Evolutionary conservation across 2,888 invertebrate species (phyloP).

Genomic region (Drosophila neoperkinsi): DNA sequence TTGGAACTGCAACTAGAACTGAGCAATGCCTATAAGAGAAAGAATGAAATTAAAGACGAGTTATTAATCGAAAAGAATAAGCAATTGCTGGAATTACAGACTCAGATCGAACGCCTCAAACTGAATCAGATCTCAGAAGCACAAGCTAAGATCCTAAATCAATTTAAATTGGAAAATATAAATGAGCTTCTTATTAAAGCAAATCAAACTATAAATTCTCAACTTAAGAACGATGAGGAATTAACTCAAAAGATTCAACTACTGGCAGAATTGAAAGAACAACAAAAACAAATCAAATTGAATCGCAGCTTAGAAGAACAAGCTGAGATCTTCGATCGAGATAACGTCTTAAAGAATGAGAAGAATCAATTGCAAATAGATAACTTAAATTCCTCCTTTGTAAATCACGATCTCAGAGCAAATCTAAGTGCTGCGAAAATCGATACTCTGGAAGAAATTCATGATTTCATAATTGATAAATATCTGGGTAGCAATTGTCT

Average conservation of each 20-base stretch:
- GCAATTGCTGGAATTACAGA: background rate
- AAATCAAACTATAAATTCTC: too few relatives aligned
- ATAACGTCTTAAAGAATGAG: background rate
- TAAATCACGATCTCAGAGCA: background rate
- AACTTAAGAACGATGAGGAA: too few relatives aligned
- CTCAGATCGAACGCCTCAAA: background rate
- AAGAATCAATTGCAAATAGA: background rate
- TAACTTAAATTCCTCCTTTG: background rate
- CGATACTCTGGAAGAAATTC: background rate
- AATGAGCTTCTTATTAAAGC: too few relatives aligned
- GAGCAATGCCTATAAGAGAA: background rate
- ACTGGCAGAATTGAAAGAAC: too few relatives aligned
- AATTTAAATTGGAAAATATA: background rate
- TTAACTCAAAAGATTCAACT: too few relatives aligned
- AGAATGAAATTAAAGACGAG: background rate
- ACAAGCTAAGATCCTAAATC: background rate
- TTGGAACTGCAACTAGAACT: conserved; percentile 9
- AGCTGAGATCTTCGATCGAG: too few relatives aligned
- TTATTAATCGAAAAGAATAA: conserved; percentile 1
- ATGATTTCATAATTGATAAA: background rate
- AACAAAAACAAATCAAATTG: too few relatives aligned
- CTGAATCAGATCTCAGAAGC: background rate
- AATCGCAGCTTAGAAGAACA: too few relatives aligned
- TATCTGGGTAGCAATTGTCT: background rate
- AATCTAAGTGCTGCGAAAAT: background rate